Evolutionary conservation across 2,888 invertebrate species (phyloP), one percentile per base, ranked within the genome.

Genomic region (Macaria liturata): DNA sequence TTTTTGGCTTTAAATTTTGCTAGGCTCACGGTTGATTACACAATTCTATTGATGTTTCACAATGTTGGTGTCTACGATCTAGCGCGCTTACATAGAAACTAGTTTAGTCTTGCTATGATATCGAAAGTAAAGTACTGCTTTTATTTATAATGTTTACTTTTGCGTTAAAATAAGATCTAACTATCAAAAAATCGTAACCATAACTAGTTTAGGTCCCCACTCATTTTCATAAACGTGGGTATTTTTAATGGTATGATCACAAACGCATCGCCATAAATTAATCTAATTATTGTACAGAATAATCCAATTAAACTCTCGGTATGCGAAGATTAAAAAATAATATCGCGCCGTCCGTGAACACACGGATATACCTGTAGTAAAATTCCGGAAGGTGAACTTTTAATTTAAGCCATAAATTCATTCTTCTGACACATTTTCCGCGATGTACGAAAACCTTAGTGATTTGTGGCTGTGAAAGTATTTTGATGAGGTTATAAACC

Each of bases 391-490:
- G 48, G 49, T 20, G 9, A 57, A 49, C 45, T 61, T 66, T 64
- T 64, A 63, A 66, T 66, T 66, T 51, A 47, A 43, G 45, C 40
- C 54, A 59, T 61, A 46, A 59, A 66, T 66, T 61, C 40, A 55
- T 57, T 61, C 51, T 46, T 46, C 39, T 42, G 49, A 30, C 32
- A 7, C 49, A 42, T 44, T 60, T 60, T 58, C 37, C 42, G 54
- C 31, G 47, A 6, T 42, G 42, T 42, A 42, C 8, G 34, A 37
- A 37, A 34, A 49, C 45, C 50, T 44, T 54, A 51, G 59, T 59
- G 64, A 62, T 65, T 62, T 65, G 60, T 65, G 58, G 51, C 20
- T 53, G 51, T 53, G 46, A 42, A 42, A 42, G 9, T 30, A 30
- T 20, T 32, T 47, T 8, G 43, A 2, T 20, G 20, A 20, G 20